Evolutionary conservation across 2,797 vertebrate genomes (phyloP).

Genomic region (Masticophis lateralis): DNA sequence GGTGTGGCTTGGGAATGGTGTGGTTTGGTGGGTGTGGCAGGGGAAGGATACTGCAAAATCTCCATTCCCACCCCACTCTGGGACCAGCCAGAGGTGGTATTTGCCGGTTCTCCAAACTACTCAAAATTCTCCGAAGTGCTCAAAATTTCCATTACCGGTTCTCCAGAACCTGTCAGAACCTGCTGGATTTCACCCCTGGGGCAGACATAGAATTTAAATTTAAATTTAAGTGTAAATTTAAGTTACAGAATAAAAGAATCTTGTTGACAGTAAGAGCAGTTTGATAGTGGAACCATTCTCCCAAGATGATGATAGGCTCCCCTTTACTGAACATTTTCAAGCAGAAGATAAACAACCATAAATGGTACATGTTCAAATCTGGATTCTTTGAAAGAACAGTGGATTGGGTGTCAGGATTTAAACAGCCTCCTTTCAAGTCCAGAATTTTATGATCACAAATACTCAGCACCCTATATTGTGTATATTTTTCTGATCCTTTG

Average conservation of each 20-base stretch:
- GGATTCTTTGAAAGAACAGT: neutral
- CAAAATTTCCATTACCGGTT: no score
- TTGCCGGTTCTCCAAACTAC: no score
- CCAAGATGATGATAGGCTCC: neutral
- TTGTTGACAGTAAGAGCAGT: neutral
- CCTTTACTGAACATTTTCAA: neutral
- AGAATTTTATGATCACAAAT: neutral
- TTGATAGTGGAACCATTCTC: neutral
- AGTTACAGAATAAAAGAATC: neutral
- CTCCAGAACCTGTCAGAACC: no score
- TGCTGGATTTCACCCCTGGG: neutral
- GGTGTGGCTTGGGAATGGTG: no score
- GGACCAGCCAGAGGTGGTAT: no score
- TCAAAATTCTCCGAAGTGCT: no score
- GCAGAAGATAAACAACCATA: neutral
- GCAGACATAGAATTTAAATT: neutral
- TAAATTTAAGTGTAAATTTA: neutral
- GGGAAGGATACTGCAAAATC: no score
- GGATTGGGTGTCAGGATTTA: neutral
- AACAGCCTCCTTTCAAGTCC: neutral
- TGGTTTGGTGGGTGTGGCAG: no score
- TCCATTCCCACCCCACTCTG: no score
- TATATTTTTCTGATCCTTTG: neutral
- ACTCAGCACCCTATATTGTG: neutral
- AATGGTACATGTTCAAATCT: neutral